A percentile compares a stretch with the other conserved stretches of the same genome.
Evolutionary conservation across 2,113 vertebrate species (phyloP).

Genomic region (Xiphorhynchus elegans): DNA sequence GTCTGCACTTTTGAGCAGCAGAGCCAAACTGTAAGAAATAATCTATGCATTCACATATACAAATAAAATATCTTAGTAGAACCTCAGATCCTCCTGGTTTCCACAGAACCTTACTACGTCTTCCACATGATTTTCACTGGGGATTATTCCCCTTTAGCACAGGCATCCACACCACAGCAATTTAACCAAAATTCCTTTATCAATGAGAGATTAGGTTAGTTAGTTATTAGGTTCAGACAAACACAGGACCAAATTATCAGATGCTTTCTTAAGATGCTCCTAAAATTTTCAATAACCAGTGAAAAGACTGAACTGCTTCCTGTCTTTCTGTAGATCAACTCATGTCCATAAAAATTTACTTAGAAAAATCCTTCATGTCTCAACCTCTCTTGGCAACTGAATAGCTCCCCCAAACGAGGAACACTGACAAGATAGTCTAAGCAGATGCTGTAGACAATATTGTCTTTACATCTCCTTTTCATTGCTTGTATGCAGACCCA

Average conservation of each 20-base stretch:
- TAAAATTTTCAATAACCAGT: background rate
- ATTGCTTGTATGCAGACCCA: background rate
- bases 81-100: background rate
- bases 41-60: background rate
- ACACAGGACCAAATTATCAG: background rate
- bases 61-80: background rate
- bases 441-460: background rate
- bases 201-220: background rate
- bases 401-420: background rate
- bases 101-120: background rate
- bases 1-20: background rate
- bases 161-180: background rate
- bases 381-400: background rate
- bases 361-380: background rate
- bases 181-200: background rate
- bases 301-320: background rate
- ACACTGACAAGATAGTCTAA: background rate
- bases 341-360: background rate
- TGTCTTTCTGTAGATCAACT: background rate
- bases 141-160: background rate
- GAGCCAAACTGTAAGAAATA: background rate
- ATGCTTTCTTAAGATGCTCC: background rate
- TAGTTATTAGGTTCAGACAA: background rate
- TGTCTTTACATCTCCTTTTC: background rate
- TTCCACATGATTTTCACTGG: background rate